Percentiles rank a stretch among this genome's conserved stretches.
Conservation (phyloP, 1,140 invertebrate species). For the Drosophila simulans region DNA sequence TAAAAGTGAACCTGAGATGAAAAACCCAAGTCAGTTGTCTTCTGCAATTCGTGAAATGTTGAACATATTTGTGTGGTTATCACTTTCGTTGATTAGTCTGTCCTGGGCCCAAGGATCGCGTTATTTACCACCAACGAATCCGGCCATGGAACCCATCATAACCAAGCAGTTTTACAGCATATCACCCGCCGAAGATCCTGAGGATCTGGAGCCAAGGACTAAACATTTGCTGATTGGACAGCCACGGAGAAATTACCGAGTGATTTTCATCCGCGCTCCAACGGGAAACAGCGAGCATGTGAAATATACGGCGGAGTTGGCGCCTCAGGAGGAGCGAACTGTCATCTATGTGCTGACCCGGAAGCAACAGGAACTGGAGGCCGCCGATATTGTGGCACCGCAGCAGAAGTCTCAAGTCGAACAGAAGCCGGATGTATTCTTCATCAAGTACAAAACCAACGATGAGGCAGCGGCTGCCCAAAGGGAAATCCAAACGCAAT, state of each 20-base stretch:
- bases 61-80: constrained; percentile 5
- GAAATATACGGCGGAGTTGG: constrained; percentile 87
- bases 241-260: constrained; percentile 92
- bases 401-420: constrained; percentile 85
- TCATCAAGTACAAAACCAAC: constrained; percentile 90
- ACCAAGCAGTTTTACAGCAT: constrained; percentile 77
- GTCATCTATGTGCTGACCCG: constrained; percentile 93
- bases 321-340: constrained; percentile 91
- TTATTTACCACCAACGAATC: constrained; percentile 58
- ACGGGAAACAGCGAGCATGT: constrained; percentile 87
- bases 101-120: constrained; percentile 29
- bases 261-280: constrained; percentile 94
- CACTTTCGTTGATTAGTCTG: background rate
- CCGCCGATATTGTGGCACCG: constrained; percentile 81
- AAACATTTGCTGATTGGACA: constrained; percentile 83
- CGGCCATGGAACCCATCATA: constrained; percentile 50
- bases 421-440: constrained; percentile 90
- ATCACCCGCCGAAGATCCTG: constrained; percentile 73
- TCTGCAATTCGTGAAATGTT: constrained; percentile 40
- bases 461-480: constrained; percentile 84
- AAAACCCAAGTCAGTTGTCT: constrained; percentile 19
- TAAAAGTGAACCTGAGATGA: constrained; percentile 5
- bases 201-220: constrained; percentile 43
- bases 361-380: constrained; percentile 83
- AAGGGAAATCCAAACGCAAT: constrained; percentile 76